Evolutionary conservation across 1,140 invertebrate species (phyloP).

Genomic region (Dreissena polymorpha): DNA sequence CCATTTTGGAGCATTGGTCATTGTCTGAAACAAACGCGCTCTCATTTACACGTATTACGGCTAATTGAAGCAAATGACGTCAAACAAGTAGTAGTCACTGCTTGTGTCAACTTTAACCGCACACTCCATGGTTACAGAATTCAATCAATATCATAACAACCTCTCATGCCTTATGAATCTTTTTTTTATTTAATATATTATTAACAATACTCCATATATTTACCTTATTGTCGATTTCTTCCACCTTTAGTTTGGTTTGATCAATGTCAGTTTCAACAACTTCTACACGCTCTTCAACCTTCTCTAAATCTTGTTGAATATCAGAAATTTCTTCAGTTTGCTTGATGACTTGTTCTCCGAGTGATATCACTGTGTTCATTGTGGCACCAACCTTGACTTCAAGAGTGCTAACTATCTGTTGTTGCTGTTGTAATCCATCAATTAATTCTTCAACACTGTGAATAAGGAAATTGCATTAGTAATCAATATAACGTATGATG

Average conservation of each 20-base stretch:
- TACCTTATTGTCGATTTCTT: constrained; percentile 75
- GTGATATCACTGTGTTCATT: constrained; percentile 37
- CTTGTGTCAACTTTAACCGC: no score
- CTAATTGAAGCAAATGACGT: no score
- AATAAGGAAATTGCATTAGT: neutral
- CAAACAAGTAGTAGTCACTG: no score
- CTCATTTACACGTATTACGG: neutral
- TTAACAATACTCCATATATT: neutral
- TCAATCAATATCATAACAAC: no score
- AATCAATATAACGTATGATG: neutral
- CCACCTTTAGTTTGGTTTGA: constrained; percentile 68
- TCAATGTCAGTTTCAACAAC: constrained; percentile 64
- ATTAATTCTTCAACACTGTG: constrained; percentile 19
- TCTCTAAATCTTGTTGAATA: constrained; percentile 60
- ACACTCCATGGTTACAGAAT: no score
- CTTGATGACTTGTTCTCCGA: constrained; percentile 43
- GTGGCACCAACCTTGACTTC: constrained; percentile 37
- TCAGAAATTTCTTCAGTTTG: constrained; percentile 64
- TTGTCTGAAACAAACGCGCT: constrained; percentile 60
- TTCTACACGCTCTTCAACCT: constrained; percentile 64
- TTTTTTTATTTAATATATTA: no score
- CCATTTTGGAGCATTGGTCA: constrained; percentile 73
- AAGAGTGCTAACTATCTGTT: neutral
- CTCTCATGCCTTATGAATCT: no score
- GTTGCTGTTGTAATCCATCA: constrained; percentile 2